Evolutionary conservation across 2,113 vertebrate genomes (phyloP).

Genomic region (Guaruba guarouba): DNA sequence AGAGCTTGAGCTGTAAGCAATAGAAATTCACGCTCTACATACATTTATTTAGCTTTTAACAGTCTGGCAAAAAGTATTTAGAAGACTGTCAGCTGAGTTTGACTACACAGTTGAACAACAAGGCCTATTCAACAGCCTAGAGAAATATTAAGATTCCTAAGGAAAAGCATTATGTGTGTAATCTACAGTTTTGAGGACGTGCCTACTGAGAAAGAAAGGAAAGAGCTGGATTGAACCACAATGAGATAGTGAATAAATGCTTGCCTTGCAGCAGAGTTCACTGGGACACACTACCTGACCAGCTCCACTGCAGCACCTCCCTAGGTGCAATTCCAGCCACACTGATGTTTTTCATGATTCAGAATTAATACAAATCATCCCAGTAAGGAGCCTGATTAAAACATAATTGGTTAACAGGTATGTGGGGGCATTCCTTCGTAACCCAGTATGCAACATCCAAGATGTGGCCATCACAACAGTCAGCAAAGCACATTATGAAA

Average conservation of each 20-base stretch:
- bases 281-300: not conserved
- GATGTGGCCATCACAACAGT: not conserved
- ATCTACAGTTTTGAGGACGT: not conserved
- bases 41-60: not conserved
- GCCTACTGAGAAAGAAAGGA: not conserved
- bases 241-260: not conserved
- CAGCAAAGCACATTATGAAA: not conserved
- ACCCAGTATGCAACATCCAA: not conserved
- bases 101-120: not conserved
- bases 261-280: not conserved
- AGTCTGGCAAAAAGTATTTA: not conserved
- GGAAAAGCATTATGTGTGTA: not conserved
- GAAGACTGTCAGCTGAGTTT: not conserved
- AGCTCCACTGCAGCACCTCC: not conserved
- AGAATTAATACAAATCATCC: not conserved
- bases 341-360: not conserved
- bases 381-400: not conserved
- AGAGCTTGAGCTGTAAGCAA: not conserved
- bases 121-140: not conserved
- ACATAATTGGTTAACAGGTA: not conserved
- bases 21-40: not conserved
- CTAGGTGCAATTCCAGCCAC: not conserved
- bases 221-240: not conserved
- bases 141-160: not conserved
- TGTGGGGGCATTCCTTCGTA: not conserved